Evolutionary conservation across 2,113 vertebrate genomes (phyloP), one percentile per base, ranked within the genome.

Genomic region (Dolichallabes microphthalmus): DNA sequence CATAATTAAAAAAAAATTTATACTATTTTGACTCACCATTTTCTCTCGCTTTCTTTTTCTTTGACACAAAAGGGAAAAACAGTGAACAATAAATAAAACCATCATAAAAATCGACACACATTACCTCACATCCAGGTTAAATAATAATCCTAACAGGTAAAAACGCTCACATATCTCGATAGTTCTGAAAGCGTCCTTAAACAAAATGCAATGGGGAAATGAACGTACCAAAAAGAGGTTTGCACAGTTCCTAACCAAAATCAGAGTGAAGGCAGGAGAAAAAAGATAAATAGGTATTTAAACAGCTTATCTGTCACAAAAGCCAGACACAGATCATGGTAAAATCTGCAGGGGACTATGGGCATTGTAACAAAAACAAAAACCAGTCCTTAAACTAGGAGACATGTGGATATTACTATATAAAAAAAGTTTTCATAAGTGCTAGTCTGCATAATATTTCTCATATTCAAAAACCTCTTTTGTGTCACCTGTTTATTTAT

Each of bases 291-390:
- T 15, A 64, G 53, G 19, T 77, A 22, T 86, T 78, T 64, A 55
- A 61, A 53, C n/a, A 20, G 10, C 19, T 30, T 25, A 12, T 52
- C 25, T 53, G 19, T 15, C 15, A 30, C 3, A 8, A 60, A 39
- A 87, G 52, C 85, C 85, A 61, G 85, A 77, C 85, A 85, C 82
- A 53, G 52, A 55, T 78, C 57, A 22, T n/a, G 27, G 1, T 3
- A 32, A 7, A 10, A 25, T 12, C 66, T 30, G 69, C 50, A 25
- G 22, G 22, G 78, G 58, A 27, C 82, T 61, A 19, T 88, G 85
- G 82, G 88, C 20, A 85, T 17, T 85, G 78, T 75, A 61, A 85
- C 3, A 9, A 35, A 71, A 30, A n/a, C 3, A 66, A 39, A 22
- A 9, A 2, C 14, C 35, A 22, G 15, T 71, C 11, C 17, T 3